Evolutionary conservation across 2,888 invertebrate genomes (phyloP), one percentile per base, ranked within the genome.

Genomic region (Plagodis dolabraria): DNA sequence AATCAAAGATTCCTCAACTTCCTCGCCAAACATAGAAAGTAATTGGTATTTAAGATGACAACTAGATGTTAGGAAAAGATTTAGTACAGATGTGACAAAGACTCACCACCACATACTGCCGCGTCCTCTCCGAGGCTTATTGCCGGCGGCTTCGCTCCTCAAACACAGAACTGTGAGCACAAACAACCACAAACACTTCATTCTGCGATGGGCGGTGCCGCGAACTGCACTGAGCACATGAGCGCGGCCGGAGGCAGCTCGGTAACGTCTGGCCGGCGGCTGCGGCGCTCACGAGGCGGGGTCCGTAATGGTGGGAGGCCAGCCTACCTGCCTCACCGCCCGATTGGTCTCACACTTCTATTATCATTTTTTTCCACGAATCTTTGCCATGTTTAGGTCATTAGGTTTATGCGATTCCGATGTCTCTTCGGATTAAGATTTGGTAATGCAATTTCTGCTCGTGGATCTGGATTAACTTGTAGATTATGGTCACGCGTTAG

Each of bases 61-160:
- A 45, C 5, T 10, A 40, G 44, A 35, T 36, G 6, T 7, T n/a
- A 36, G 10, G 40, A 9, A 22, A 22, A 22, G 2, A 10, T 40
- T 40, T 10, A 40, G 40, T 1, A 10, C 8, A 10, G 10, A 10
- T 40, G 51, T 11, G 65, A 0, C 53, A 72, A 33, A 40, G 10
- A 94, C 97, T 94, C 93, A 97, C 97, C 97, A 97, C 97, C 97
- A 97, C 96, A 97, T 97, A 76, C 97, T 97, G 85, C 97, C 97
- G 80, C 97, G 95, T 79, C 97, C 97, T 82, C 97, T 94, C 83
- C 96, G 95, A 74, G 94, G 94, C 81, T 96, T 96, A 81, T 94
- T 95, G 72, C 84, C 87, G 69, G 48, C 60, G 55, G 56, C 53
- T 40, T 88, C 86, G 82, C 89, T 87, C 82, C 91, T 77, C 83